Percentiles rank a stretch among this genome's conserved stretches.
Evolutionary conservation across 1,140 invertebrate species (phyloP).

Genomic region (Daktulosphaira vitifoliae): DNA sequence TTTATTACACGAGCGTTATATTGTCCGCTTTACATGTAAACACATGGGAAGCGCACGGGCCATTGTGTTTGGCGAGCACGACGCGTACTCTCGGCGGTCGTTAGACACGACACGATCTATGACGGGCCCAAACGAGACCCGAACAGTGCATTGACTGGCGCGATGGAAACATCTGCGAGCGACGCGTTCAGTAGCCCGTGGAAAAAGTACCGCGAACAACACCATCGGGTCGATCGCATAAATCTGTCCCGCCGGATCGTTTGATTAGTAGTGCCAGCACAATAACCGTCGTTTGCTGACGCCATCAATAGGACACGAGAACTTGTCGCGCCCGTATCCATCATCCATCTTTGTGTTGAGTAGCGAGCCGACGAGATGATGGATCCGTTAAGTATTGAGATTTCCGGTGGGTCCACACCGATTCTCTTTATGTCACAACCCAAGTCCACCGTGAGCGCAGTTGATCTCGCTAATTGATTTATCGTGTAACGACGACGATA

Average conservation of each 20-base stretch:
- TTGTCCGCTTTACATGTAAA: not conserved
- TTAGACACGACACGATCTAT: too few relatives aligned
- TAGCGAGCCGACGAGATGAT: slow-evolving; percentile 3
- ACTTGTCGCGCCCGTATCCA: not conserved
- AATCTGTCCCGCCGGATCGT: too few relatives aligned
- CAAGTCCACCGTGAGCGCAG: not conserved
- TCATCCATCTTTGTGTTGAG: not conserved
- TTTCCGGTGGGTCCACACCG: slow-evolving; percentile 10
- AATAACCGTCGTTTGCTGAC: too few relatives aligned
- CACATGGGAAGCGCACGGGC: not conserved
- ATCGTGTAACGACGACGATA: not conserved
- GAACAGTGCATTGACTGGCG: too few relatives aligned
- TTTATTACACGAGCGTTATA: not conserved
- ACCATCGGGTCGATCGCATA: too few relatives aligned
- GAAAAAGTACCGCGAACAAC: too few relatives aligned
- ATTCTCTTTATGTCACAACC: not conserved
- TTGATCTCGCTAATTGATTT: slow-evolving; percentile 28
- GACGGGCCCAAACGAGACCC: too few relatives aligned
- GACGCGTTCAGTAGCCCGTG: too few relatives aligned
- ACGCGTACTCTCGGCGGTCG: not conserved
- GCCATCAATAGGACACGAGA: slow-evolving; percentile 4
- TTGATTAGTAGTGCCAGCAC: too few relatives aligned
- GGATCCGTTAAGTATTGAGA: slow-evolving; percentile 25
- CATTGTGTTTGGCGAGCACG: not conserved
- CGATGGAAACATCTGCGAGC: too few relatives aligned